Evolutionary conservation across 2,113 vertebrate genomes (phyloP), one percentile per base, ranked within the genome.

Genomic region (Mohoua ochrocephala): DNA sequence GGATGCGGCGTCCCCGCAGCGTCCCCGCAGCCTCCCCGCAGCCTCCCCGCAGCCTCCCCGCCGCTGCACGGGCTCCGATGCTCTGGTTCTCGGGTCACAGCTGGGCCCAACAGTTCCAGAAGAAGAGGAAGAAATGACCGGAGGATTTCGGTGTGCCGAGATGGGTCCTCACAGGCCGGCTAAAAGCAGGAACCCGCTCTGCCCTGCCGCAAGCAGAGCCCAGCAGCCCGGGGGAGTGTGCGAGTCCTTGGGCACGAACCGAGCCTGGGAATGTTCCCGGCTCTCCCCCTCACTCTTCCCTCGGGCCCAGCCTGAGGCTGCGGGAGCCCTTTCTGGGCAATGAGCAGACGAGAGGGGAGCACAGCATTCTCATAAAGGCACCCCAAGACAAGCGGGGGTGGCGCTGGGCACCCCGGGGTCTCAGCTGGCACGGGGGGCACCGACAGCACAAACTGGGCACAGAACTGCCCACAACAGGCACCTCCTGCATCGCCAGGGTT

Each of bases 401-500:
- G 37, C 27, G 57, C 70, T 64, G 26, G 26, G 49, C 8, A 6
- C 15, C n/a, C 42, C 2, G 4, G 50, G 15, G 10, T 16, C 44
- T 59, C 52, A 17, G 23, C 31, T 59, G 44, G 33, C 22, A 24
- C 16, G 2, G 18, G 31, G 54, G 42, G 5, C 39, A 20, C 2
- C 0, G 1, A 4, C n/a, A 47, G 83, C 23, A 6, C 33, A 15
- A 50, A 30, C 2, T 0, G 11, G 15, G 81, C 53, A 39, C 17
- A 3, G 24, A 82, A 17, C 2, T 21, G 81, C 57, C 49, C 47
- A 12, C 61, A 37, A 0, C 4, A 0, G 10, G 24, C 15, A 27
- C 21, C 19, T 35, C 17, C 68, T 31, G 41, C 78, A 3, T 2
- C 0, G 1, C 54, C 0, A 1, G 26, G 28, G 19, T 12, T 3